A percentile compares a stretch with the other conserved stretches of the same genome.
phyloP scores from a whole-genome alignment of 2,113 vertebrate species.

The Jacana jacana region DNA sequence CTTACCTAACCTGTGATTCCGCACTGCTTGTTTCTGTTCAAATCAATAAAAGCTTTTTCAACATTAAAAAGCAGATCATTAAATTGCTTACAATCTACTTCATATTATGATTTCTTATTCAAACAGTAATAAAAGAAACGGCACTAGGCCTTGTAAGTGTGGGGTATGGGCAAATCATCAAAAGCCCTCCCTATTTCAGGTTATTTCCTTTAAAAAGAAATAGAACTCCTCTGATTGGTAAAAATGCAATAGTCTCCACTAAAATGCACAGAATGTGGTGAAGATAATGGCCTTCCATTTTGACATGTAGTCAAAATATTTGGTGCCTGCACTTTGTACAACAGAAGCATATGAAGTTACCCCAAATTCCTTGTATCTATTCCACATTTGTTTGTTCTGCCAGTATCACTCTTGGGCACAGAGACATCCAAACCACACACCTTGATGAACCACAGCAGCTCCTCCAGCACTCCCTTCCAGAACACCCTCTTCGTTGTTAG shows the following conservation, averaged over 20 bases:
- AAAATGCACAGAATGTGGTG: not conserved
- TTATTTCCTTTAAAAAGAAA: not conserved
- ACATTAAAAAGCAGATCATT: not conserved
- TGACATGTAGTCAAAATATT: not conserved
- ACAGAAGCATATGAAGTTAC: not conserved
- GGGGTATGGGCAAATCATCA: not conserved
- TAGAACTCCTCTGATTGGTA: not conserved
- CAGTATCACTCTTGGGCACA: not conserved
- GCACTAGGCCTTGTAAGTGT: not conserved
- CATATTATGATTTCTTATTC: not conserved
- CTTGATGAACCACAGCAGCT: constrained; percentile 97
- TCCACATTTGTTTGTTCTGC: rapidly evolving
- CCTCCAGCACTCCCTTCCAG: constrained; percentile 94
- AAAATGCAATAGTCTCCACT: not conserved
- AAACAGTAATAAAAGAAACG: not conserved
- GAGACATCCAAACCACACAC: constrained; percentile 57
- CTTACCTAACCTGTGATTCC: not conserved
- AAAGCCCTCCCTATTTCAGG: not conserved
- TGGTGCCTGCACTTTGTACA: rapidly evolving
- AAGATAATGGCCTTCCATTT: not conserved
- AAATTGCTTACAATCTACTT: not conserved
- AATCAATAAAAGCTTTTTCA: not conserved
- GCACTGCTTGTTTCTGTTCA: not conserved
- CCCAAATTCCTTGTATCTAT: not conserved
- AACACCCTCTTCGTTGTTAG: constrained; percentile 94